A percentile compares a stretch with the other conserved stretches of the same genome.
Evolutionary conservation across 1,140 invertebrate species (phyloP).

Genomic region (Drosophila funebris): DNA sequence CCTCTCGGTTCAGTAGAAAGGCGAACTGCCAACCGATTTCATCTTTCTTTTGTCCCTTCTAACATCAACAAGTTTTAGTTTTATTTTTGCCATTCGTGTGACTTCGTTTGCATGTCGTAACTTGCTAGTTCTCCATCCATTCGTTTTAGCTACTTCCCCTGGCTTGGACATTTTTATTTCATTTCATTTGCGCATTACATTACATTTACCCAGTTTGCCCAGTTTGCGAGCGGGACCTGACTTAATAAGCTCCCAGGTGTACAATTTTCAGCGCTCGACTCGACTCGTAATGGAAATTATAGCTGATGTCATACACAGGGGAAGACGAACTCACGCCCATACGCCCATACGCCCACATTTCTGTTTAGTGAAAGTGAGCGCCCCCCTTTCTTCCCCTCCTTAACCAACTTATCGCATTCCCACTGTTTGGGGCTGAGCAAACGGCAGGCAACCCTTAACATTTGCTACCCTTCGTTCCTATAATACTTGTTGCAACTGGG

Average conservation of each 20-base stretch:
- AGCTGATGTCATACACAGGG: constrained; percentile 80
- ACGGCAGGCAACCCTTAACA: constrained; percentile 25
- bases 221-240: constrained; percentile 19
- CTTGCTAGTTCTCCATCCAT: constrained; percentile 1
- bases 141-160: background rate
- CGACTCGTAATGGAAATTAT: constrained; percentile 81
- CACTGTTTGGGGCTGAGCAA: background rate
- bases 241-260: constrained; percentile 81
- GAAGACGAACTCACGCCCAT: constrained; percentile 26
- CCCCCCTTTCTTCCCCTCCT: background rate
- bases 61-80: constrained; percentile 39
- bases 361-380: constrained; percentile 31
- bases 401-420: background rate
- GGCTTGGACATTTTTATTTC: constrained; percentile 64
- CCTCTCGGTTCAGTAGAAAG: background rate
- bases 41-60: background rate
- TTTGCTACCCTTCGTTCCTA: constrained; percentile 1
- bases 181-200: constrained; percentile 77
- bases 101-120: constrained; percentile 31
- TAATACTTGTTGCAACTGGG: constrained; percentile 77
- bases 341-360: constrained; percentile 15
- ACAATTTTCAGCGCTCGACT: constrained; percentile 78
- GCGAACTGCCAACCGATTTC: background rate
- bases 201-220: constrained; percentile 29
- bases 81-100: constrained; percentile 7